Base-by-base conservation (phyloP, 2,797 vertebrate species). In the Fringilla coelebs region DNA sequence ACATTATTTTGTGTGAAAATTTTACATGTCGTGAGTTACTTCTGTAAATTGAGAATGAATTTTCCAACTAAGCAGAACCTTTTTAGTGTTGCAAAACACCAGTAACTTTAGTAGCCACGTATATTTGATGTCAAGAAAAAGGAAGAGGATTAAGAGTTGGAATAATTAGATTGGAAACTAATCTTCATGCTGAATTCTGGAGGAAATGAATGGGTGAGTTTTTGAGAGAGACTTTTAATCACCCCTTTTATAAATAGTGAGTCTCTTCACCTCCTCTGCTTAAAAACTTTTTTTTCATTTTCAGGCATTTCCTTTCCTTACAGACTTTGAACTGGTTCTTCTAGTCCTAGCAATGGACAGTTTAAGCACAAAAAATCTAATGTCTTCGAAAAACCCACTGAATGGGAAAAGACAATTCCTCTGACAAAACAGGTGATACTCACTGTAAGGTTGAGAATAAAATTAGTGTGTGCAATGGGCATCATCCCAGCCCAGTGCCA, bases 161-260 rank as follows among this genome's bases (percentile, higher is more conserved):
- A 95, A 88, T 86, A 93, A 92, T 95, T 89, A 86, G 62, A 86
- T 63, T 90, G 85, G 87, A 95, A 95, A 73, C 73, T 91, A 91
- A 87, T 91, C 81, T 90, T 89, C 66, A 60, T 9, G 4, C n/a
- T 84, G 88, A 88, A 57, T 66, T 94, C 51, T 88, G 80, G 75
- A 82, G 77, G 91, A 96, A 93, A 86, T 79, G 28, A 95, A 93
- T 79, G 73, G 28, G 17, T 62, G 31, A 76, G 31, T 6, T 83
- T 88, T 88, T 76, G 49, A 93, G 73, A 76, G 48, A 81, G 70
- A 63, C 45, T 94, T 95, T 88, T 82, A 90, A 96, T 94, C 60
- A 76, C 9, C 18, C 14, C 28, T 85, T 73, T 66, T 90, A 71
- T 46, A 89, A 92, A 82, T 54, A 74, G 60, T 40, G 38, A 73